Evolutionary conservation across 64 coral and sea anemone genomes (phyloP).

Genomic region (Dendronephthya gigantea): DNA sequence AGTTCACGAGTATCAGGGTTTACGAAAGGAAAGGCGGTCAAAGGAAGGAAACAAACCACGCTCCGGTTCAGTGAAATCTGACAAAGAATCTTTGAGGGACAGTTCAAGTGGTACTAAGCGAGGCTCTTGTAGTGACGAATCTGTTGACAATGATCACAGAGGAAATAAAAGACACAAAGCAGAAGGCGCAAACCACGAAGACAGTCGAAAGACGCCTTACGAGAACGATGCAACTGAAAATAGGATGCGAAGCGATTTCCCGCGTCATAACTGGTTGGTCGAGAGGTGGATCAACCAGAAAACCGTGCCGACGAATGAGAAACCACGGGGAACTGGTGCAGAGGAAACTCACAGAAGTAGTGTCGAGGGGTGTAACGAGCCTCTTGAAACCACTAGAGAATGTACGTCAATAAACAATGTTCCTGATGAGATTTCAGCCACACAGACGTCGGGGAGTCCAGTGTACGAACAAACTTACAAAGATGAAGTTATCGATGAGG

Average conservation of each 20-base stretch:
- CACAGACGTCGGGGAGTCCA: not conserved
- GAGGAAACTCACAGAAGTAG: slow-evolving; percentile 28
- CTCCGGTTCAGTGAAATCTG: not conserved
- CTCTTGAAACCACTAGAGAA: not conserved
- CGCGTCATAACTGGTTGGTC: slow-evolving; percentile 94
- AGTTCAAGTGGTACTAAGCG: not conserved
- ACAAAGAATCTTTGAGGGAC: not conserved
- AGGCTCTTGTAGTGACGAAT: not conserved
- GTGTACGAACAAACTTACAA: not conserved
- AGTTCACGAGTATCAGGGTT: not conserved
- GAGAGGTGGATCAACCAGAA: slow-evolving; percentile 76
- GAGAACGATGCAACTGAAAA: slow-evolving; percentile 57
- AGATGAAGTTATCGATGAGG: not conserved
- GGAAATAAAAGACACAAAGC: not conserved
- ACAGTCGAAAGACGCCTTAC: not conserved
- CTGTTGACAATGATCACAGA: not conserved
- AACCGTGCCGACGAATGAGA: slow-evolving; percentile 21
- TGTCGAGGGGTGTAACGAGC: not conserved
- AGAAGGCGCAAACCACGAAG: not conserved
- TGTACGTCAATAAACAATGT: not conserved
- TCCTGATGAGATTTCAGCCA: not conserved
- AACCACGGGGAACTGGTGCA: slow-evolving; percentile 1
- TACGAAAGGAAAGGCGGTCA: not conserved
- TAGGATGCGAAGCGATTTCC: slow-evolving; percentile 78
- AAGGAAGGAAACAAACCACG: not conserved